A percentile compares a stretch with the other conserved stretches of the same genome.
phyloP scores from a whole-genome alignment of 2,888 invertebrate species.

The Oxytorus armatus region DNA sequence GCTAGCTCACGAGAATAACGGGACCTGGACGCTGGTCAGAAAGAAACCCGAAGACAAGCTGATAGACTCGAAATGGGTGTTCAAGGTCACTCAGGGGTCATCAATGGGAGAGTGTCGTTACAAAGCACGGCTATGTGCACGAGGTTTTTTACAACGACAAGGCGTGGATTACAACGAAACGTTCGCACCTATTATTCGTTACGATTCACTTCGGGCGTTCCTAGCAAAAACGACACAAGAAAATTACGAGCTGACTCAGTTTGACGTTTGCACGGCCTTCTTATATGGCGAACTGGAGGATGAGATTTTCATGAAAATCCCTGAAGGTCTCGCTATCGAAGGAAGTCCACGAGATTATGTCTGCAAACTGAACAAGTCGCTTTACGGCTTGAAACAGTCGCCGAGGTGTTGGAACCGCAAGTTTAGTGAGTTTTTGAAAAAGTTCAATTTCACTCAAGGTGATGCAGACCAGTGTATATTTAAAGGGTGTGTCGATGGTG shows the following conservation, averaged over 20 bases:
- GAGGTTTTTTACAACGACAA: constrained; percentile 58
- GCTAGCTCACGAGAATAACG: constrained; percentile 62
- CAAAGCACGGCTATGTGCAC: constrained; percentile 59
- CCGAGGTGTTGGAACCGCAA: constrained; percentile 67
- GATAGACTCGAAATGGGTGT: constrained; percentile 43
- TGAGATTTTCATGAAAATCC: constrained; percentile 38
- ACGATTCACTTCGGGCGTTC: too few relatives aligned
- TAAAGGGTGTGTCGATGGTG: constrained; percentile 32
- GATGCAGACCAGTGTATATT: constrained; percentile 57
- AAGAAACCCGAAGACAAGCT: constrained; percentile 30
- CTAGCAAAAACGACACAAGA: constrained; percentile 30
- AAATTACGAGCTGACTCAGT: constrained; percentile 36
- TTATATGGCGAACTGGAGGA: constrained; percentile 42
- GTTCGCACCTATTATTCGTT: too few relatives aligned
- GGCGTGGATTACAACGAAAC: constrained; percentile 53
- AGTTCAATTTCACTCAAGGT: constrained; percentile 41
- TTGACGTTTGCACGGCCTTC: constrained; percentile 47
- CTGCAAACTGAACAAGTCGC: constrained; percentile 63
- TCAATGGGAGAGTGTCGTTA: constrained; percentile 37
- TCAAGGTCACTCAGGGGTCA: constrained; percentile 39
- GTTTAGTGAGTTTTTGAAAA: constrained; percentile 59
- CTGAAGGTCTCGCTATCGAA: constrained; percentile 37
- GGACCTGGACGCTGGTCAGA: constrained; percentile 63
- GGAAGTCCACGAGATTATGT: constrained; percentile 15
- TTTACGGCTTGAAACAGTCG: constrained; percentile 65